Conservation (phyloP, 2,888 invertebrate genomes). For the Pseudococcus jackbeardsleyi region DNA sequence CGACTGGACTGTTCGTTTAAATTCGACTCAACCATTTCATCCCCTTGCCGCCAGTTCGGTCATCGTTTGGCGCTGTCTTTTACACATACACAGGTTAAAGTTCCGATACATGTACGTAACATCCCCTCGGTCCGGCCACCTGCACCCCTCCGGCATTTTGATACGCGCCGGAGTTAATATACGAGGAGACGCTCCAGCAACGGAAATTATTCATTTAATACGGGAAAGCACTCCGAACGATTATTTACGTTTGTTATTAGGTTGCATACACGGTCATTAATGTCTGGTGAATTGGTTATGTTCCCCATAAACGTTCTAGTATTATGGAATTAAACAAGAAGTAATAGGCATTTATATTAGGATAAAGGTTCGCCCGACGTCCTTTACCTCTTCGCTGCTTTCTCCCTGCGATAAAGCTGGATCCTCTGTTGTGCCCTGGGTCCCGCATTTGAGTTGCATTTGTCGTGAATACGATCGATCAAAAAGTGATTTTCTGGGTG, state of each 20-base stretch:
- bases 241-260: conserved; percentile 57
- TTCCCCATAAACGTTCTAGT: conserved; percentile 55
- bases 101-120: not conserved
- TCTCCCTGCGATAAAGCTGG: not conserved
- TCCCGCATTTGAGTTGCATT: not conserved
- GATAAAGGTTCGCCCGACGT: conserved; percentile 38
- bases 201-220: conserved; percentile 56
- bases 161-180: conserved; percentile 51
- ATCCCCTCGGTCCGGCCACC: not conserved
- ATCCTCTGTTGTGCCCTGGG: too few species aligned
- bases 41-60: not conserved
- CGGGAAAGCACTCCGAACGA: conserved; percentile 56
- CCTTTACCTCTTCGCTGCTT: not conserved
- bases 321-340: conserved; percentile 57
- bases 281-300: conserved; percentile 56
- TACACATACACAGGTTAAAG: not conserved
- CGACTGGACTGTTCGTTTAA: conserved; percentile 41
- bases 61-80: not conserved
- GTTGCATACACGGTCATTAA: conserved; percentile 55
- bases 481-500: not conserved
- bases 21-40: not conserved
- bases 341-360: conserved; percentile 57
- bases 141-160: not conserved
- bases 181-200: conserved; percentile 48
- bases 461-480: not conserved